Percentiles rank a stretch among this genome's conserved stretches.
Conservation (phyloP, 2,888 invertebrate species). For the Acleris cristana region DNA sequence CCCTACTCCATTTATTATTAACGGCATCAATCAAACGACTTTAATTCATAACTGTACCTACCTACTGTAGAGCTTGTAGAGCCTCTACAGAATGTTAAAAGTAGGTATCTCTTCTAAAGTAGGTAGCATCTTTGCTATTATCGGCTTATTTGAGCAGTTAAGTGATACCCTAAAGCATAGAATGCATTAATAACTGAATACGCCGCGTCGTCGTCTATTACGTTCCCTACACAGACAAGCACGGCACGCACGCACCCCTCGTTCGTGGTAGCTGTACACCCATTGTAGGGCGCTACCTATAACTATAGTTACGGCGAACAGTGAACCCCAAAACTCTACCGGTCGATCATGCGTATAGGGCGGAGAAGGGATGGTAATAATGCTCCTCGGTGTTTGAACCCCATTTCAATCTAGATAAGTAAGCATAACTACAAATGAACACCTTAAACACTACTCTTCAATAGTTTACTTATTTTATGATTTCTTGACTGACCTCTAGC, state of each 20-base stretch:
- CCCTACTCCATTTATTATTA: no score
- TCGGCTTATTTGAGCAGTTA: no score
- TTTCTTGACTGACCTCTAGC: conserved; percentile 79
- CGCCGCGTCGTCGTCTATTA: background rate
- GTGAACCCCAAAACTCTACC: conserved; percentile 80
- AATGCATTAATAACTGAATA: background rate
- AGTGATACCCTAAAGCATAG: background rate
- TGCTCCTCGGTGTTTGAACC: conserved; percentile 78
- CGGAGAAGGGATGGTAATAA: conserved; percentile 81
- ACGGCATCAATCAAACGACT: no score
- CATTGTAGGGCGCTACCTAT: conserved; percentile 18
- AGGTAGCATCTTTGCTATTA: no score
- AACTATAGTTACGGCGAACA: conserved; percentile 44
- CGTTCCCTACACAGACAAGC: background rate
- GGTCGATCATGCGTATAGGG: conserved; percentile 84
- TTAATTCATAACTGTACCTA: no score
- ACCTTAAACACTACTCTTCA: conserved; percentile 38
- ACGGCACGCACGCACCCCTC: conserved; percentile 16
- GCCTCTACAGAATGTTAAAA: no score
- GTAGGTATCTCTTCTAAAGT: background rate
- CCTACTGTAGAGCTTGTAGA: no score
- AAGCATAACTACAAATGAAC: conserved; percentile 46
- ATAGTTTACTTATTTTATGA: conserved; percentile 42
- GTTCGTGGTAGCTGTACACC: conserved; percentile 21
- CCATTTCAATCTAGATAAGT: conserved; percentile 52